Evolutionary conservation across 1,140 invertebrate genomes (phyloP), one percentile per base, ranked within the genome.

Genomic region (Armadillidium nasatum): DNA sequence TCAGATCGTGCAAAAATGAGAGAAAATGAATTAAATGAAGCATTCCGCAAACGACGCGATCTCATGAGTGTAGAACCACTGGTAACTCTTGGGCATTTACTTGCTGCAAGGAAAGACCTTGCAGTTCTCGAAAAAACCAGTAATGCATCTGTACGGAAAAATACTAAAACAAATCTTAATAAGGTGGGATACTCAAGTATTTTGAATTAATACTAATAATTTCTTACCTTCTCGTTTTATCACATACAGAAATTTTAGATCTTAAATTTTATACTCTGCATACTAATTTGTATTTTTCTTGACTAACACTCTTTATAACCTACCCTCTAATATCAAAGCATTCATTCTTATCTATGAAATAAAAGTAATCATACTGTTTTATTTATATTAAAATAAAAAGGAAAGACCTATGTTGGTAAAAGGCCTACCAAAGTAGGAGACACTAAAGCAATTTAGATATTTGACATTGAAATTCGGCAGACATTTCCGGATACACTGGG

Each of bases 91-190:
- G 88, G 89, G 72, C 89, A 91, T 83, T 87, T 98, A 77, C 82
- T 98, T 21, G 90, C 94, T 9, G 92, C 94, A 22, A 88, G 94
- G 78, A 90, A 92, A 43, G 91, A 94, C 84, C 82, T 96, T 72
- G 89, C 93, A 0, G 88, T 91, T 33, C 89, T 96, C 10, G 93
- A 95, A 84, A 97, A 97, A 85, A 96, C 93, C 0, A 95, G 91
- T 82, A 93, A 86, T 82, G 91, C 91, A 0, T 87, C 88, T 73
- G 91, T 93, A 10, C 87, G 93, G 71, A 91, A 91, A 84, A 92
- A 93, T 83, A 94, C 93, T 0, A 88, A 90, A 82, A 92, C 90
- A 79, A 87, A 90, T 70, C 88, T 97, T 2, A 95, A 95, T 70
- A 75, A 71, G 68, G 74, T 74, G 22, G 10, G 73, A 60, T 60